phyloP scores from a whole-genome alignment of 2,797 vertebrate species.

The Ctenochaetus hawaiiensis region DNA sequence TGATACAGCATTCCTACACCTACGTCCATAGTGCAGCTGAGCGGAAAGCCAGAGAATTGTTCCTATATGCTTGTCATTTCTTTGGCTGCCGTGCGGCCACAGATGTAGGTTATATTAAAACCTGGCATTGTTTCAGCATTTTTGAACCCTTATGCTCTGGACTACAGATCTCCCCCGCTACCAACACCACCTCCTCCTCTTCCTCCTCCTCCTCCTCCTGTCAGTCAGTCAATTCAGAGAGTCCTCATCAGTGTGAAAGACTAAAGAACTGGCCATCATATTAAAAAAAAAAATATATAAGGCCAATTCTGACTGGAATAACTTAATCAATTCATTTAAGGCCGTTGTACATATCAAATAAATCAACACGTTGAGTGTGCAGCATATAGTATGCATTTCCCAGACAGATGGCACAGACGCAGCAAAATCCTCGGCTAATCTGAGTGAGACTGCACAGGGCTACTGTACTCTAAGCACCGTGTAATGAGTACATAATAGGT shows the following conservation, averaged over 20 bases:
- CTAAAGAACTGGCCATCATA: constrained; percentile 9
- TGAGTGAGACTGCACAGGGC: constrained; percentile 60
- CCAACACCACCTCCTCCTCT: constrained; percentile 1
- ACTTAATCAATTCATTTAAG: constrained; percentile 22
- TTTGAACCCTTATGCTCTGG: constrained; percentile 7
- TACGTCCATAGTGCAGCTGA: constrained; percentile 12
- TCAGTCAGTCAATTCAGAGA: constrained; percentile 3
- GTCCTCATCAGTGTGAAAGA: constrained; percentile 33
- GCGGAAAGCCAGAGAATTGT: constrained; percentile 31
- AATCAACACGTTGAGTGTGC: constrained; percentile 24
- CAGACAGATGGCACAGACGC: constrained; percentile 75
- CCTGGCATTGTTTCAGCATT: constrained; percentile 43
- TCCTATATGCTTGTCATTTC: constrained; percentile 35
- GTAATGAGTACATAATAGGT: constrained; percentile 46
- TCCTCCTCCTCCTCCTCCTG: neutral
- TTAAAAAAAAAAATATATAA: constrained; percentile 18
- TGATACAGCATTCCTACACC: constrained; percentile 52
- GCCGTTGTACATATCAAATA: constrained; percentile 11
- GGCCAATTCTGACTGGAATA: constrained; percentile 10
- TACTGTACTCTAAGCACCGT: constrained; percentile 44
- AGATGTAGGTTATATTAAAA: constrained; percentile 44
- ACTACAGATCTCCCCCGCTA: constrained; percentile 5
- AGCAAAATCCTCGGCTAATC: constrained; percentile 79
- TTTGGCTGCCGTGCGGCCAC: constrained; percentile 26
- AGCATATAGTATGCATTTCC: constrained; percentile 48